Base-by-base conservation (phyloP, 2,888 invertebrate species). In the Ophion obscuratus region DNA sequence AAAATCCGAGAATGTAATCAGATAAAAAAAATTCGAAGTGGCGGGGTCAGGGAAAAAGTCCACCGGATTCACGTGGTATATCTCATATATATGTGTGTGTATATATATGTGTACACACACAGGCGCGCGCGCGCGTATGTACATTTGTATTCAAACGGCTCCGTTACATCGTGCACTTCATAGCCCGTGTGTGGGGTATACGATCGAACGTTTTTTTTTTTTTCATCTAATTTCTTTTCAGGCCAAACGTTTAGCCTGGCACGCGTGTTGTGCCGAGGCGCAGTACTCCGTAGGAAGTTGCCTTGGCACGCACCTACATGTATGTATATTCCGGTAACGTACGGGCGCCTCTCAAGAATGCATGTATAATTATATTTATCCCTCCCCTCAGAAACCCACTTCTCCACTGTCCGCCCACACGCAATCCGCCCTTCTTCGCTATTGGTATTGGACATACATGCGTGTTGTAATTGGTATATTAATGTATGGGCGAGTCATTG, bases 221-320 rank as follows among this genome's bases (percentile, higher is more conserved):
- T 67, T 40, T 20, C 61, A 11, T 24, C 24, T 61, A 61, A 61
- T 24, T 61, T 61, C 20, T 61, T 78, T 85, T n/a, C 83, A 75
- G 83, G 79, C 81, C 70, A 87, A 83, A 81, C 87, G 84, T 61
- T 77, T 67, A 68, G 57, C 83, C 81, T 79, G 67, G 31, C 57
- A 59, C 77, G 78, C 47, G 76, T 82, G 84, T 84, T 78, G 81
- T 14, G 27, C 40, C 82, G 66, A 87, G 84, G 84, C 83, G 88
- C 79, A 85, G 78, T 24, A 17, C 84, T 53, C 59, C 86, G 81
- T 84, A 87, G 85, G 88, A 88, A 87, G 88, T 79, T 86, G 75
- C 88, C 88, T 86, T 88, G 88, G 87, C 87, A 88, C 85, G 87
- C 85, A 88, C 85, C 85, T 84, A 86, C 83, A 87, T 53, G 31